phyloP scores from a whole-genome alignment of 37 sponge, comb jelly and placozoan genomes.

The Halisarca cf. caerulea region DNA sequence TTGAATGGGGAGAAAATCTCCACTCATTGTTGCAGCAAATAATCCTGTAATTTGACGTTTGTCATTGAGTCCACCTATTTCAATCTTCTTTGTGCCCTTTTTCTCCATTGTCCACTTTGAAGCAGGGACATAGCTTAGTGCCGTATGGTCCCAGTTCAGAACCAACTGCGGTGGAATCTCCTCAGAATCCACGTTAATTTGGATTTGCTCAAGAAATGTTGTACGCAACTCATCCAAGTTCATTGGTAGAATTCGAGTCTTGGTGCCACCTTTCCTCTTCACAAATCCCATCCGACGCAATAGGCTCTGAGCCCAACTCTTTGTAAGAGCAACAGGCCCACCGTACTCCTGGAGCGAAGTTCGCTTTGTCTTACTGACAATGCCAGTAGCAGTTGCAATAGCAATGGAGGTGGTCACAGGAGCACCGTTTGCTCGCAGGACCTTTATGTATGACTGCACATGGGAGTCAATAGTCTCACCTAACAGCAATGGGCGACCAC shows the following conservation, averaged over 20 bases:
- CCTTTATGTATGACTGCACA: constrained; percentile 29
- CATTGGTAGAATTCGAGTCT: constrained; percentile 20
- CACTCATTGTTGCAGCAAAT: constrained; percentile 28
- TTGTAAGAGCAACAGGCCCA: constrained; percentile 26
- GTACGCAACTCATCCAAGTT: constrained; percentile 14
- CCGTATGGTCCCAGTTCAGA: constrained; percentile 36
- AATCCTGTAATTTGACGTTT: constrained; percentile 37
- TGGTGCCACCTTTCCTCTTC: constrained; percentile 36
- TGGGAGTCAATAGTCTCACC: constrained; percentile 29
- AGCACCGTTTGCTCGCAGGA: constrained; percentile 30
- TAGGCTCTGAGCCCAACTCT: constrained; percentile 32
- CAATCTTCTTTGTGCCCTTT: neutral
- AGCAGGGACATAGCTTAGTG: constrained; percentile 35
- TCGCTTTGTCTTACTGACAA: constrained; percentile 12
- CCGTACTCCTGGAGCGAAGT: constrained; percentile 16
- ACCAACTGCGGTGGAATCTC: constrained; percentile 23
- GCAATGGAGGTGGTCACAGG: constrained; percentile 30
- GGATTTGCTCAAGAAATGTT: constrained; percentile 25
- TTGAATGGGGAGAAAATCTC: constrained; percentile 44
- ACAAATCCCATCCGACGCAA: constrained; percentile 34
- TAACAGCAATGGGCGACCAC: constrained; percentile 30
- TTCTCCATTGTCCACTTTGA: constrained; percentile 31
- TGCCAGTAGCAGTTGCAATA: constrained; percentile 20
- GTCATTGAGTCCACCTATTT: constrained; percentile 22
- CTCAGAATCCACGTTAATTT: neutral